Evolutionary conservation across 2,797 vertebrate genomes (phyloP).

Genomic region (Spinibarbus caldwelli): DNA sequence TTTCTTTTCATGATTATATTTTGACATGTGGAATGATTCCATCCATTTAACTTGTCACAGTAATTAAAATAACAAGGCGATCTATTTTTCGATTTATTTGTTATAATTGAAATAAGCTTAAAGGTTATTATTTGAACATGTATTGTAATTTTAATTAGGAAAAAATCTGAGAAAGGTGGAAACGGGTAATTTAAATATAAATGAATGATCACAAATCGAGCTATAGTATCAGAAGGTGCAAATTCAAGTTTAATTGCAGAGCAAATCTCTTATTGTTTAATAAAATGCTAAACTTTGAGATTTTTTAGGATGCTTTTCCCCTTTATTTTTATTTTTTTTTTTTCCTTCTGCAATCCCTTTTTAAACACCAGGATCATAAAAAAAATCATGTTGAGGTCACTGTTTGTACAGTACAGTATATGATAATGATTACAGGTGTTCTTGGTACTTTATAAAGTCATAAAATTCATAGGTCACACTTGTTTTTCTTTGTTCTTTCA

Average conservation of each 20-base stretch:
- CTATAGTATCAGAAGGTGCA: not conserved
- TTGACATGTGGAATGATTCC: not conserved
- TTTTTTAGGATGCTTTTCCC: not conserved
- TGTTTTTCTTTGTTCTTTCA: not conserved
- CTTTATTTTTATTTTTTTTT: too few relatives aligned
- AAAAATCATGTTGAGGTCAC: not conserved
- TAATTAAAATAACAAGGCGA: not conserved
- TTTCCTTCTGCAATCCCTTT: not conserved
- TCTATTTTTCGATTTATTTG: not conserved
- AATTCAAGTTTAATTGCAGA: not conserved
- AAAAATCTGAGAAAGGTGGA: not conserved
- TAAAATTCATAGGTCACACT: not conserved
- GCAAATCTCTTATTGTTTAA: not conserved
- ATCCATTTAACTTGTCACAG: not conserved
- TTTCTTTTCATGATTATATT: not conserved
- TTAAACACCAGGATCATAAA: not conserved
- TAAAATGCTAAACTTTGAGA: not conserved
- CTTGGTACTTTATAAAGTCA: not conserved
- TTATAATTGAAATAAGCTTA: not conserved
- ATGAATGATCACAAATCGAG: not conserved
- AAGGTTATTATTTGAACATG: not conserved
- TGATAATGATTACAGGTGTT: not conserved
- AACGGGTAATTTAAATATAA: not conserved
- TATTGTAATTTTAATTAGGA: not conserved
- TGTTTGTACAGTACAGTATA: not conserved